Base-by-base conservation (phyloP, 2,888 invertebrate species). In the Troilus luridus region DNA sequence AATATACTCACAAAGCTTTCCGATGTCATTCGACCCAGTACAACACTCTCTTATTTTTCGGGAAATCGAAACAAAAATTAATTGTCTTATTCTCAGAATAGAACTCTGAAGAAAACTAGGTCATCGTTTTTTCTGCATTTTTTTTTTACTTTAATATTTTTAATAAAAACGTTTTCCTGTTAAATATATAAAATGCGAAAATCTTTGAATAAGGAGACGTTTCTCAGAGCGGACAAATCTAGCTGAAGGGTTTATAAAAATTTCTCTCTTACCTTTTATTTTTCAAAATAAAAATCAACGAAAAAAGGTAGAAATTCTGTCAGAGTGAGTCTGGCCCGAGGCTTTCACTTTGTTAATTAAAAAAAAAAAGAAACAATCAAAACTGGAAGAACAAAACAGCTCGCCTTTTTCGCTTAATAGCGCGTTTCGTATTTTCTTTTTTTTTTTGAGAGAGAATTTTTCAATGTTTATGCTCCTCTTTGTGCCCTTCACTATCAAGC, bases 291-390 rank as follows among this genome's bases (percentile, higher is more conserved):
- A 27, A 72, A 67, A 24, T n/a, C 11, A 24, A 67, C n/a, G n/a
- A 24, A 14, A 77, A 77, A 77, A 77, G 72, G 72, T 77, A 77
- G 72, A 77, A 77, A 77, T 77, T 77, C 72, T 58, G 85, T n/a
- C 85, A 56, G 85, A 54, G 56, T 58, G 56, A 7, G n/a, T 3
- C n/a, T n/a, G 2, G 85, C 85, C 85, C 56, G 56, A 11, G 85
- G 85, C 85, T 56, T 85, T 85, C 85, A 85, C 85, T 85, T 58
- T 58, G 85, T 56, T 85, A 85, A 85, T 85, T 85, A 85, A 85
- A 81, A 77, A 85, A 85, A 41, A 41, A 41, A 41, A 41, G 41
- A 41, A 85, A 85, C 85, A 85, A 85, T 85, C 85, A 85, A 85
- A 85, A 85, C 85, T 58, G 56, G 85, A 54, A 56, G 85, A 85